phyloP scores from a whole-genome alignment of 2,113 vertebrate species.

The Empidonax traillii region DNA sequence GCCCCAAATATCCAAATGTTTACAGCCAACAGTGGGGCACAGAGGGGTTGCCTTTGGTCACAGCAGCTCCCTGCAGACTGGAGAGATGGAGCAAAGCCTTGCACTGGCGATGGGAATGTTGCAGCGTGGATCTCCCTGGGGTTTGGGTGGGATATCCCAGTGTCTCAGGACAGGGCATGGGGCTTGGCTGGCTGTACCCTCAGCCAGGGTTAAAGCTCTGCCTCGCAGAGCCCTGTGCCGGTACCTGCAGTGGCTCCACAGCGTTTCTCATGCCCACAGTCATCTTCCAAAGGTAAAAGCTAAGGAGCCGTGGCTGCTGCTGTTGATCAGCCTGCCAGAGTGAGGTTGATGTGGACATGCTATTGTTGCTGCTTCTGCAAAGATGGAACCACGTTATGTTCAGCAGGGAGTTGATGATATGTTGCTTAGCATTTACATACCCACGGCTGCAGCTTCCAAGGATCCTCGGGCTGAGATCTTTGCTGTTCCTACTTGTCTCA shows the following conservation, averaged over 20 bases:
- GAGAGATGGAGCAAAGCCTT: not conserved
- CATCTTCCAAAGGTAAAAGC: slow-evolving; percentile 17
- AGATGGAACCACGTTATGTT: slow-evolving; percentile 2
- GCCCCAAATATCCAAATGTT: not conserved
- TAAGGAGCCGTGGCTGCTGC: not conserved
- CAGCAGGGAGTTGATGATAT: not conserved
- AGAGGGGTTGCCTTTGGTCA: not conserved
- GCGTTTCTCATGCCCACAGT: not conserved
- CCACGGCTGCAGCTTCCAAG: not conserved
- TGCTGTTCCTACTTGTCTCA: not conserved
- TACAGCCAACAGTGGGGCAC: not conserved
- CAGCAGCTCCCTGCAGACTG: not conserved
- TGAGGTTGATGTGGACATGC: not conserved
- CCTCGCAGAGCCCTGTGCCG: not conserved
- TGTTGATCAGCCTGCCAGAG: slow-evolving; percentile 14
- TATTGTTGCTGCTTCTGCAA: slow-evolving; percentile 25
- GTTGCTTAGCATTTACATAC: not conserved
- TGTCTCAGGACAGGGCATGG: not conserved
- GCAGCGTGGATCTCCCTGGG: not conserved
- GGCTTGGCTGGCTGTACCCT: not conserved
- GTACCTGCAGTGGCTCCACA: not conserved
- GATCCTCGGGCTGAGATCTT: not conserved
- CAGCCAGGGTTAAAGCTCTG: not conserved
- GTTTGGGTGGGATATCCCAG: rapidly evolving
- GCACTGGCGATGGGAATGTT: rapidly evolving